Evolutionary conservation across 2,797 vertebrate genomes (phyloP), one percentile per base, ranked within the genome.

Genomic region (Pipistrellus pygmaeus): DNA sequence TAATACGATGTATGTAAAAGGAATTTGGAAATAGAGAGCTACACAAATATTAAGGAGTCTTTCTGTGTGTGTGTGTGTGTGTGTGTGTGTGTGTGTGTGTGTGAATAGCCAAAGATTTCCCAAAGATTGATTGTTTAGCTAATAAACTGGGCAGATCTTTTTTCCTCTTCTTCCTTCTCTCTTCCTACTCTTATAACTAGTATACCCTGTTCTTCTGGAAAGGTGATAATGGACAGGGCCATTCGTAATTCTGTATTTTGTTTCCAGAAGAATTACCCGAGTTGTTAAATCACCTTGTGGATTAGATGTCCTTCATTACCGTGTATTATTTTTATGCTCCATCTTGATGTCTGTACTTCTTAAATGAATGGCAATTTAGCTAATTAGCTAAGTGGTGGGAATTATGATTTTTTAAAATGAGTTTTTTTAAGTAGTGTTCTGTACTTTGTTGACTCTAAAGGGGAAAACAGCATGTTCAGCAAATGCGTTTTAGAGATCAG

Each of bases 361-460:
- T 82, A 91, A 91, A 85, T 57, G 38, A 83, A 85, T 68, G 46
- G 10, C 48, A 84, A 81, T 93, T 80, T 90, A 95, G 48, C 66
- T 81, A 94, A 85, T 96, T 68, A 88, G 64, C 41, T 91, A 95
- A 90, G 38, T 3, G 46, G 66, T 86, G 38, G 27, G 85, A 94
- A 72, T 77, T 86, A 88, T 0, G 20, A 35, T 93, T 82, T 81
- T 94, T 94, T 93, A 41, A 69, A 69, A 66, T 88, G 7, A 72
- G 13, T 90, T 75, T 95, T 95, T 95, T 95, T 88, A 20, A 94
- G 60, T 88, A 75, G 46, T 66, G 3, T 41, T 92, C 90, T 53
- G 23, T 64, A 90, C 55, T 85, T 90, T 68, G 27, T 62, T 80
- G 82, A 88, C 68, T 85, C 57, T 57, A 93, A 71, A 85, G 72